phyloP scores from a whole-genome alignment of 37 sponge, comb jelly and placozoan species.

The Haliclona indistincta region DNA sequence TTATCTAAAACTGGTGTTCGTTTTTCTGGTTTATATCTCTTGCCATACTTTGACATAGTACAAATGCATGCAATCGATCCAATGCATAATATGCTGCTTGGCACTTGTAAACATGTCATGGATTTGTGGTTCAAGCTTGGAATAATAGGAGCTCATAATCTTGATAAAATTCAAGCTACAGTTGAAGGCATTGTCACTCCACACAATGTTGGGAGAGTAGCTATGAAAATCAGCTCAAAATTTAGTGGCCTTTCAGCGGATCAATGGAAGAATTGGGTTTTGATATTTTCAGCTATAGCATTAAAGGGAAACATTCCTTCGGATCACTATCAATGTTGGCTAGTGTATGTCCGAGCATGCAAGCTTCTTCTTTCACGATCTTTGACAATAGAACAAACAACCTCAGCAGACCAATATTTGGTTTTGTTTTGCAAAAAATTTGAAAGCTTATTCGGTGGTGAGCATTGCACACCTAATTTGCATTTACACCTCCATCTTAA shows the following conservation, averaged over 20 bases:
- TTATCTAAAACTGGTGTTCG: slow-evolving; percentile 34
- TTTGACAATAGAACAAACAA: slow-evolving; percentile 6
- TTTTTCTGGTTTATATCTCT: slow-evolving; percentile 32
- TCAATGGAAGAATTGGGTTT: slow-evolving; percentile 60
- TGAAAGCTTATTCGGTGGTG: slow-evolving; percentile 26
- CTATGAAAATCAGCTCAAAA: slow-evolving; percentile 27
- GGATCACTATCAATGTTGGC: slow-evolving; percentile 39
- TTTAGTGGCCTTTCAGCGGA: slow-evolving; percentile 64
- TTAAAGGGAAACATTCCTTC: slow-evolving; percentile 19
- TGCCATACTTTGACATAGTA: slow-evolving; percentile 61
- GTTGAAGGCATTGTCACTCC: slow-evolving; percentile 16
- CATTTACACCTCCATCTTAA: slow-evolving; percentile 42
- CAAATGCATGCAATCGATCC: slow-evolving; percentile 31
- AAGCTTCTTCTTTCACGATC: slow-evolving; percentile 5
- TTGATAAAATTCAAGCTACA: slow-evolving; percentile 21
- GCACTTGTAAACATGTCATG: slow-evolving; percentile 37
- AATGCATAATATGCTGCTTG: slow-evolving; percentile 53
- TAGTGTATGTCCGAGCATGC: slow-evolving; percentile 52
- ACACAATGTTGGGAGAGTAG: slow-evolving; percentile 44
- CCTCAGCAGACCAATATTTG: slow-evolving; percentile 18
- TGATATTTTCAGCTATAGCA: slow-evolving; percentile 16
- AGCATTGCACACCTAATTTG: slow-evolving; percentile 45
- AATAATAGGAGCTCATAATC: neutral
- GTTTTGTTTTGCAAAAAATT: slow-evolving; percentile 15
- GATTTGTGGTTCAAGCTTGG: slow-evolving; percentile 28